Evolutionary conservation across 2,113 vertebrate species (phyloP), one percentile per base, ranked within the genome.

Genomic region (Urocolius indicus): DNA sequence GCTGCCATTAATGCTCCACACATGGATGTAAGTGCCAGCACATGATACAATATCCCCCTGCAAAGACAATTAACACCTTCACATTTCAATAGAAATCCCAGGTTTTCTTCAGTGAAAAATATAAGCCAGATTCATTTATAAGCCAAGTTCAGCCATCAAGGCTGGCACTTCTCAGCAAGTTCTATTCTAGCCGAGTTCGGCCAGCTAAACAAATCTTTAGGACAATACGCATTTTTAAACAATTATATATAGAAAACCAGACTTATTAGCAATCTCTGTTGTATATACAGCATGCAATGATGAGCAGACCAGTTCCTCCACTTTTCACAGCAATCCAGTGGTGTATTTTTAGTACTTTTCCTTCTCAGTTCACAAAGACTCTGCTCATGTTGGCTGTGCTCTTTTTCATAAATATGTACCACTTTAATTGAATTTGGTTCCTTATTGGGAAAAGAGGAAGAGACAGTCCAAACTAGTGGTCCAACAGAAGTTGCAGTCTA

Each of bases 1-100:
- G 95, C 98, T 99, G 89, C 99, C 99, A 4, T 99, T 99, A 48
- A 99, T 99, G 98, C 99, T 99, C 99, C 99, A 99, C 66, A 99
- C 98, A 0, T 99, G 99, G 92, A 99, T 99, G 65, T 99, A 98
- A 1, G 99, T 99, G 38, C 99, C 99, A 3, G 99, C 99, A 15
- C 99, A 99, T 0, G 99, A 99, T 51, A 99, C 99, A 4, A 99
- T 98, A 85, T 99, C 99, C 12, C 99, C 99, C 99, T 99, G 95
- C 3, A 87, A 54, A 94, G 58, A 77, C n/a, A 89, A 46, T 2
- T 4, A 76, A 45, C 21, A 19, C 11, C 24, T 58, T 19, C 3
- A 2, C 8, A 65, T 41, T 81, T 89, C 71, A 92, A 48, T 13
- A 30, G 8, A 38, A 93, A 13, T 14, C 8, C 22, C 16, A 36